Conservation (phyloP, 1,140 invertebrate genomes). For the Atta cephalotes region DNA sequence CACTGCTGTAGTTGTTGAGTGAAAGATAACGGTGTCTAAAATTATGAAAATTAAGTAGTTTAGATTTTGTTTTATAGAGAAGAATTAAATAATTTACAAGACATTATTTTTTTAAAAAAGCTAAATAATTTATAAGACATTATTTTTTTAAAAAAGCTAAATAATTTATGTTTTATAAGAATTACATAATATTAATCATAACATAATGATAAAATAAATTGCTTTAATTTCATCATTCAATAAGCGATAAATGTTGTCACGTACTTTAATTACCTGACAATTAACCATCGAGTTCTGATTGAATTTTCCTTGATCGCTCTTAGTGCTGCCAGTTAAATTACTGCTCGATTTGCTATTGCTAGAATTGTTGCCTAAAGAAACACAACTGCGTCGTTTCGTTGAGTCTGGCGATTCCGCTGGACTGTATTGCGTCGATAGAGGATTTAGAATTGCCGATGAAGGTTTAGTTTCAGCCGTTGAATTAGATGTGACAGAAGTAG, state of each 20-base stretch:
- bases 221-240: background rate
- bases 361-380: constrained; percentile 90
- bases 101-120: background rate
- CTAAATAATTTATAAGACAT: background rate
- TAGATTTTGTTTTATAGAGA: background rate
- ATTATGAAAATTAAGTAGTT: constrained; percentile 63
- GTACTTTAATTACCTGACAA: constrained; percentile 83
- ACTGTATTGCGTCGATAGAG: constrained; percentile 85
- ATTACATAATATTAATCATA: constrained; percentile 1
- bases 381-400: constrained; percentile 90
- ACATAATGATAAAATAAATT: background rate
- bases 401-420: constrained; percentile 89
- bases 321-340: constrained; percentile 90
- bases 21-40: constrained; percentile 88
- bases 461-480: constrained; percentile 91
- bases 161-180: background rate
- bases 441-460: constrained; percentile 88
- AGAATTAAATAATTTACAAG: constrained; percentile 4
- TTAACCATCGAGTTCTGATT: constrained; percentile 84
- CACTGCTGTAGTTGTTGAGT: constrained; percentile 92
- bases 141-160: background rate
- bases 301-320: constrained; percentile 88
- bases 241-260: constrained; percentile 50
- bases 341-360: constrained; percentile 91
- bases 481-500: constrained; percentile 88